phyloP scores from a whole-genome alignment of 2,797 vertebrate genomes.

The Denticeps clupeoides region DNA sequence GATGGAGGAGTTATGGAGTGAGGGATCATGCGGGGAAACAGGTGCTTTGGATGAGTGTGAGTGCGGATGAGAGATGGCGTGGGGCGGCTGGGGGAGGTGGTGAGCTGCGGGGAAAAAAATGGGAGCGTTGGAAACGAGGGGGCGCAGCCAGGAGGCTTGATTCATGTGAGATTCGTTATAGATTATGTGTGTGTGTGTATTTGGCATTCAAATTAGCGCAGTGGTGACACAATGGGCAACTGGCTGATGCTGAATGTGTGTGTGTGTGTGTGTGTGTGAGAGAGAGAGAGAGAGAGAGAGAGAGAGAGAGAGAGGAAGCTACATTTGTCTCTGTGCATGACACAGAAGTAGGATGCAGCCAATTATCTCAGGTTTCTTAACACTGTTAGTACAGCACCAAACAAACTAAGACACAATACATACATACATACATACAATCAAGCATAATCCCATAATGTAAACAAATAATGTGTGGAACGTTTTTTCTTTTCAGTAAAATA shows the following conservation, averaged over 20 bases:
- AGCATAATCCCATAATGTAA: too few species aligned
- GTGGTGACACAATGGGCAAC: not conserved
- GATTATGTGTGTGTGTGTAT: slow-evolving; percentile 1
- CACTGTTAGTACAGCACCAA: too few species aligned
- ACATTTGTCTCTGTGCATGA: too few species aligned
- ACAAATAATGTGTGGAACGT: too few species aligned
- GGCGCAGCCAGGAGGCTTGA: not conserved
- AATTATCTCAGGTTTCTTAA: too few species aligned
- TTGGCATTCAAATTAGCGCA: not conserved
- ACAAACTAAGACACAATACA: too few species aligned
- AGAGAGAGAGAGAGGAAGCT: not conserved
- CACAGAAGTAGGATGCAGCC: too few species aligned
- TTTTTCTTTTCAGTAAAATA: too few species aligned
- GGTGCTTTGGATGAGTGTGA: slow-evolving; percentile 1
- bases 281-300: not conserved
- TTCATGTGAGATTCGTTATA: not conserved
- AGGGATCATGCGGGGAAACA: slow-evolving; percentile 3
- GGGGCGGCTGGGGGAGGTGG: not conserved
- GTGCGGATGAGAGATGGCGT: not conserved
- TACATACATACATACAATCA: too few species aligned
- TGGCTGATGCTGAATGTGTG: not conserved
- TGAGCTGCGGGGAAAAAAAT: not conserved
- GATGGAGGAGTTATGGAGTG: slow-evolving; percentile 2
- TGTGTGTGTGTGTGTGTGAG: not conserved
- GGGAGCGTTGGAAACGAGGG: not conserved